These are phyloP conservation scores for Amblyteles armatorius DNA, from an alignment of 2,888 invertebrate genomes.

Conservation along the genomic window DNA sequence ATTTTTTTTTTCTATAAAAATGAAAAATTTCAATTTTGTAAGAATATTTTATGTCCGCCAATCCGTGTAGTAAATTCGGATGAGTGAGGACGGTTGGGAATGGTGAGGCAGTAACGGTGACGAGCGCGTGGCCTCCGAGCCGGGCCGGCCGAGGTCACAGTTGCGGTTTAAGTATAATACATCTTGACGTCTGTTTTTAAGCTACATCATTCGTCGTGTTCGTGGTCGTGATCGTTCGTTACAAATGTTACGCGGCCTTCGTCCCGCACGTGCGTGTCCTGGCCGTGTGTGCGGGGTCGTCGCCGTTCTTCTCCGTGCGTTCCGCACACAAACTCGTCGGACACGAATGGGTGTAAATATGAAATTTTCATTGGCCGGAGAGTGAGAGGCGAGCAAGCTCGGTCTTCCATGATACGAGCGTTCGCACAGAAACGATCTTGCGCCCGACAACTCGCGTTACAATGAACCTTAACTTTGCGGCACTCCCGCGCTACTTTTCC, in stretches of 20 bases:
- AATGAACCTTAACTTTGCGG: slow-evolving; percentile 56
- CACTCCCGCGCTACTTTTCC: slow-evolving; percentile 22
- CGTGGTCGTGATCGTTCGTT: slow-evolving; percentile 30
- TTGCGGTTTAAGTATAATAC: slow-evolving; percentile 33
- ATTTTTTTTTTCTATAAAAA: no score
- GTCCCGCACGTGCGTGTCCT: slow-evolving; percentile 55
- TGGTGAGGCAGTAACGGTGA: background rate
- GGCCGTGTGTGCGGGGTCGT: background rate
- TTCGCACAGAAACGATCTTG: slow-evolving; percentile 42
- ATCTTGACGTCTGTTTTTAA: slow-evolving; percentile 30
- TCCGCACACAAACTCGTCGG: background rate
- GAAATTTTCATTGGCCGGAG: slow-evolving; percentile 45
- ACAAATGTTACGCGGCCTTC: slow-evolving; percentile 37
- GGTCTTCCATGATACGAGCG: slow-evolving; percentile 34
- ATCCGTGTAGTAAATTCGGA: background rate
- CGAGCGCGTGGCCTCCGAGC: background rate
- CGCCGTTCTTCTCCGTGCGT: background rate
- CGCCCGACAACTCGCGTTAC: slow-evolving; percentile 36
- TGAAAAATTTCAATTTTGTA: no score
- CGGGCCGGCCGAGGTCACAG: slow-evolving; percentile 35
- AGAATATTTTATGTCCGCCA: no score
- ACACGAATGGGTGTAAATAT: slow-evolving; percentile 43
- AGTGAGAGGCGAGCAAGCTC: slow-evolving; percentile 1
- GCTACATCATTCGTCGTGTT: slow-evolving; percentile 21
- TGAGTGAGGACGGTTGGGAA: background rate